Evolutionary conservation across 2,797 vertebrate species (phyloP).

Genomic region (Sparidentex hasta): DNA sequence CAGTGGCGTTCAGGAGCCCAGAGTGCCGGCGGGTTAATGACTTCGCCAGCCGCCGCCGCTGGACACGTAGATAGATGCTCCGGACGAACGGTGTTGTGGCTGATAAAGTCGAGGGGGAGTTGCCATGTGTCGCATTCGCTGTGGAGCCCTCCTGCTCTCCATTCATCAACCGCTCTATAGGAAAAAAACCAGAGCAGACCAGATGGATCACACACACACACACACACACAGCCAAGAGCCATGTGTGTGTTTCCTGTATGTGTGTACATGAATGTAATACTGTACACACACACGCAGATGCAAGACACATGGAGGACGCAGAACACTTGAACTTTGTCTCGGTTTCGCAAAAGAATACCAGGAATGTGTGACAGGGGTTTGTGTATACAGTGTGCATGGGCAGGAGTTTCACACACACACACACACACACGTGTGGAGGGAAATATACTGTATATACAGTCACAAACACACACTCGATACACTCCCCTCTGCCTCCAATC

Average conservation of each 20-base stretch:
- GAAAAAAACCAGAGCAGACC: conserved; percentile 29
- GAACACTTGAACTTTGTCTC: conserved; percentile 37
- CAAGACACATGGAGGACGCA: conserved; percentile 13
- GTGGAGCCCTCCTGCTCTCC: conserved; percentile 49
- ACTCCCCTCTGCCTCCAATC: conserved; percentile 20
- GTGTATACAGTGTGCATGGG: not conserved
- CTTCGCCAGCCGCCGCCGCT: conserved; percentile 44
- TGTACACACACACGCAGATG: conserved; percentile 21
- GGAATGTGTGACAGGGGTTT: conserved; percentile 21
- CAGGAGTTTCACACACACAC: conserved; percentile 11
- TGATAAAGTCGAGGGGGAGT: conserved; percentile 62
- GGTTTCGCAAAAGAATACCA: not conserved
- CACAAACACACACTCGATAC: not conserved
- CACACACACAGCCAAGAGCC: not conserved
- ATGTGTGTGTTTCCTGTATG: conserved; percentile 5
- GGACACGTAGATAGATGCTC: conserved; percentile 56
- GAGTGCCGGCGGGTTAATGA: conserved; percentile 63
- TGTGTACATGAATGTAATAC: not conserved
- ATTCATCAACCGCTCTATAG: conserved; percentile 59
- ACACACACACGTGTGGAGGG: not conserved
- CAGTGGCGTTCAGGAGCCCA: conserved; percentile 35
- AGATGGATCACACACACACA: conserved; percentile 42
- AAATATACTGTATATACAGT: not conserved
- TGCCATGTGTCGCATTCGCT: conserved; percentile 49
- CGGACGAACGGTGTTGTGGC: conserved; percentile 40